Base-by-base conservation (phyloP, 2,888 invertebrate species). In the Antitype chi region DNA sequence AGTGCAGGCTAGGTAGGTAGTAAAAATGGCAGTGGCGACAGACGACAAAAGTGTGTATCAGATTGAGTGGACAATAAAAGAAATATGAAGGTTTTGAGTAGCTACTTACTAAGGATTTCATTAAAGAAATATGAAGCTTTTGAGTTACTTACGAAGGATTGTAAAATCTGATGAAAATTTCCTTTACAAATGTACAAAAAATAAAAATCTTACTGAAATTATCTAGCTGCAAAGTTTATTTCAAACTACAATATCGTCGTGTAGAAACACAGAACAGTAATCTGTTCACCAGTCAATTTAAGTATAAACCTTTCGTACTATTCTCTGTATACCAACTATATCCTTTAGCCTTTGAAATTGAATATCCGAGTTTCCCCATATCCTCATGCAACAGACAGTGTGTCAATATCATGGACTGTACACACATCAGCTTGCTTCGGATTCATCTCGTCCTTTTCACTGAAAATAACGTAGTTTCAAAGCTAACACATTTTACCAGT, bases 381-480 rank as follows among this genome's bases (percentile, higher is more conserved):
- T 73, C 60, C 67, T 68, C 13, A 67, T 80, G 80, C 74, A 74
- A 47, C 47, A 68, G 68, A 74, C 80, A 57, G 63, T 68, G 63
- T 70, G 81, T 80, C 68, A 84, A 84, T 82, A 84, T 69, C 68
- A 84, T 74, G 80, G 81, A 81, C 84, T 78, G 70, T 79, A 79
- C 62, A 84, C 70, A 83, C 78, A 78, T 73, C 70, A 80, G 59
- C 47, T 57, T 64, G 28, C 67, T 69, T 23, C 53, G 68, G 69
- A 75, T 75, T 82, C 57, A 80, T 75, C 69, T 81, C 63, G 70
- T 68, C 81, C 73, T 83, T 74, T 81, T 71, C 67, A 62, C n/a
- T 59, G 73, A 74, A 83, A 81, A 69, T 85, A 85, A 85, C 71
- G 64, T 71, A 85, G 83, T 85, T 81, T 76, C 81, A 85, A 76